Evolutionary conservation across 1,140 invertebrate genomes (phyloP), one percentile per base, ranked within the genome.

Genomic region (Aphaenogaster ashmeadi): DNA sequence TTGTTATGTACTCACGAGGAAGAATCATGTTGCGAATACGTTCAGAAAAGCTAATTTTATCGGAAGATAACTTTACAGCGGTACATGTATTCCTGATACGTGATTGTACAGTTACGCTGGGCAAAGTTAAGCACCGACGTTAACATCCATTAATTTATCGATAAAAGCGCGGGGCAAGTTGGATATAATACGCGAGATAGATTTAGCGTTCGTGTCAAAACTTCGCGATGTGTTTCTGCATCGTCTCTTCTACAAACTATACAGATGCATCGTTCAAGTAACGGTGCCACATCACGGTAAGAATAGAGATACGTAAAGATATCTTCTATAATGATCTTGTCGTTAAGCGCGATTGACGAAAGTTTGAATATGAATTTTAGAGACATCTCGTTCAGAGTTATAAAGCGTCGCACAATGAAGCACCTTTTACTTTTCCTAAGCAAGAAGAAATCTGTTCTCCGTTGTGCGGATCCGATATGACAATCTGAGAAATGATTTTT

Each of bases 81-180:
- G 50, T 60, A 54, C 38, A 58, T 21, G 3, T 58, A 47, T 74
- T 58, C 38, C 27, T 74, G 71, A 58, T 72, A 62, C 69, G 33
- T 72, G 41, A 75, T 67, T 60, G 41, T 50, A 52, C 56, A 27
- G 33, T 74, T 84, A 84, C 33, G n/a, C 52, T 36, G 36, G 41
- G 11, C 33, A 38, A 75, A 84, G 69, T 84, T 84, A 84, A 84
- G 69, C 80, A 38, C 27, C 52, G 47, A 74, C 80, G 36, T 75
- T 75, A 84, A 74, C 80, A 84, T 81, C 50, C 50, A 81, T 84
- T 84, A 84, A 84, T 75, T 84, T 84, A 84, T 84, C 80, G 80
- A 84, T 84, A 84, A 84, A 75, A 84, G 54, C 80, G 13, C 67
- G 54, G 44, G 69, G 52, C 69, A 60, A 67, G 64, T 36, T 78